Evolutionary conservation across 2,113 vertebrate species (phyloP), one percentile per base, ranked within the genome.

Genomic region (Coryphaenoides rupestris): DNA sequence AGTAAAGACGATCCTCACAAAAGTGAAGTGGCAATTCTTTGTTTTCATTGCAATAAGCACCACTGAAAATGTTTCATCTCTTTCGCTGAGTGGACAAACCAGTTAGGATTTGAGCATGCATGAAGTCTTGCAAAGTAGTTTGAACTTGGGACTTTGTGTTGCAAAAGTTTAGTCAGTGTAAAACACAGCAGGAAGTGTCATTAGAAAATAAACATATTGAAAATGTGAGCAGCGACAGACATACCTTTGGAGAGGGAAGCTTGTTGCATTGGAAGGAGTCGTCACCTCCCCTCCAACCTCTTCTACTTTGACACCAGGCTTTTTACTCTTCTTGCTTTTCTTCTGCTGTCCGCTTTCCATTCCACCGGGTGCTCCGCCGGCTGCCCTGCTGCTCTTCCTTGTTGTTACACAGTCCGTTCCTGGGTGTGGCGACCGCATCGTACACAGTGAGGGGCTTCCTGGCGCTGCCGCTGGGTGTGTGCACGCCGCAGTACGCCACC

Each of bases 401-500:
- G 58, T 91, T 93, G 50, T 90, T 91, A 86, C 93, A 95, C 49
- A 96, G 80, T 52, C 95, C 95, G 0, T 98, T 96, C 89, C 92
- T 94, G 47, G 89, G 84, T 76, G 93, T 93, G 46, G 85, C 77
- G 21, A 40, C 33, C 5, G 94, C 91, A 65, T 95, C 93, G 3
- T 98, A 99, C 84, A 99, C 94, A 63, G 92, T 89, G 9, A 98
- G 87, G 0, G 95, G 95, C 78, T 93, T 91, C 65, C 93, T 89
- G 14, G 91, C 87, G 14, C 93, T 95, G 21, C 96, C 94, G 0
- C 91, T 91, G 23, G 97, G 97, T 0, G 93, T 96, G 89, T 99
- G 97, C 4, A 91, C 91, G 3, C 95, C 95, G 7, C 97, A 99
- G 76, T 96, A 99, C 0, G 97, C 95, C 0, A 96, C 98, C 90